Evolutionary conservation across 2,113 vertebrate genomes (phyloP).

Genomic region (Crotalus tigris): DNA sequence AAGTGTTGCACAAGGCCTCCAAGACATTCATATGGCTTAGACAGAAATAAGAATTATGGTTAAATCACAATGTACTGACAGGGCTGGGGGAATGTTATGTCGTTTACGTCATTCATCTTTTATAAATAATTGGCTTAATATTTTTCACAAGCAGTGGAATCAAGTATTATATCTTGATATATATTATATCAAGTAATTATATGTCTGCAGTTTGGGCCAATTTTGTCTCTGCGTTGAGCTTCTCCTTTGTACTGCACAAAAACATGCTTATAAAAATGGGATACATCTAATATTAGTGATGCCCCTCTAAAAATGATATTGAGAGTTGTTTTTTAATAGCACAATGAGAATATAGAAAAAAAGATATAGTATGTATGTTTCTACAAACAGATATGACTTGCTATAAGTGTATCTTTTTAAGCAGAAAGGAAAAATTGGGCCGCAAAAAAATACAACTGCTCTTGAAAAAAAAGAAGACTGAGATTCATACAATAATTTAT

Average conservation of each 20-base stretch:
- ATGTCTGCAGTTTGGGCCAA: conserved; percentile 13
- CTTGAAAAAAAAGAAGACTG: neutral
- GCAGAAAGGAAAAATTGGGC: conserved; percentile 7
- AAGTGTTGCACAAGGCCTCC: neutral
- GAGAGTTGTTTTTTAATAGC: neutral
- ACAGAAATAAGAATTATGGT: conserved; percentile 35
- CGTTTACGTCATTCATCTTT: neutral
- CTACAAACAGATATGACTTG: neutral
- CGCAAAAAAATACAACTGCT: conserved; percentile 20
- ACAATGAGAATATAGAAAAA: neutral
- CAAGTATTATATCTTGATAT: neutral
- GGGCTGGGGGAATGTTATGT: neutral
- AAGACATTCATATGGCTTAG: neutral
- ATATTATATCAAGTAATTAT: conserved; percentile 42
- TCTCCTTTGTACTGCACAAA: neutral
- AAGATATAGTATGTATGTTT: neutral
- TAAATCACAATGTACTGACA: neutral
- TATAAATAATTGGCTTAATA: neutral
- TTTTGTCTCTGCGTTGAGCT: neutral
- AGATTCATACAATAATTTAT: neutral
- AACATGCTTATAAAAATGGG: neutral
- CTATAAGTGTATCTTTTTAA: neutral
- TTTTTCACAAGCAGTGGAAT: neutral
- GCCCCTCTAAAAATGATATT: neutral
- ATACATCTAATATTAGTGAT: neutral